phyloP scores from a whole-genome alignment of 1,140 invertebrate genomes.

The Micrasema longulum region DNA sequence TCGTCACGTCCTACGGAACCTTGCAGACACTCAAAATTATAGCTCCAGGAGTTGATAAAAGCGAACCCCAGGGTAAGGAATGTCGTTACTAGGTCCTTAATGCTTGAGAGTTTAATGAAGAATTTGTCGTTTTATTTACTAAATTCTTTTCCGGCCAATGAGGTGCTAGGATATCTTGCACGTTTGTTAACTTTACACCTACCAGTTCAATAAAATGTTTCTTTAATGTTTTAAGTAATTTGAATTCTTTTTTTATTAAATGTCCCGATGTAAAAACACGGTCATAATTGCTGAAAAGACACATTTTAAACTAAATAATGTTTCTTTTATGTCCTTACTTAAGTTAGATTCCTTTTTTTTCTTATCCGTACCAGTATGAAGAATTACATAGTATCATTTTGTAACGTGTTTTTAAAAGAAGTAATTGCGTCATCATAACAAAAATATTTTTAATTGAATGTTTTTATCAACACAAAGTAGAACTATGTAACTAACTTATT shows the following conservation, averaged over 20 bases:
- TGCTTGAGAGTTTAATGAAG: constrained; percentile 45
- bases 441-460: too few relatives aligned
- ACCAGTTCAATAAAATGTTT: constrained; percentile 1
- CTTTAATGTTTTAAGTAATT: neutral
- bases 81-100: constrained; percentile 41
- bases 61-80: constrained; percentile 42
- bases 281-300: too few relatives aligned
- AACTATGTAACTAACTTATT: too few relatives aligned
- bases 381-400: too few relatives aligned
- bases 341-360: too few relatives aligned
- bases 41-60: constrained; percentile 51
- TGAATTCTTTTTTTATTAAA: neutral
- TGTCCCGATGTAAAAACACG: neutral
- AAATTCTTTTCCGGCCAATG: constrained; percentile 19
- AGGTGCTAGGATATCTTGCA: neutral
- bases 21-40: constrained; percentile 52
- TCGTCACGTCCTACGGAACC: constrained; percentile 49
- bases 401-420: too few relatives aligned
- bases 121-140: constrained; percentile 47
- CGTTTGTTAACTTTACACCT: constrained; percentile 20
- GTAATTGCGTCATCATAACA: too few relatives aligned
- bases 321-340: too few relatives aligned
- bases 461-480: too few relatives aligned
- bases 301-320: too few relatives aligned
- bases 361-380: too few relatives aligned